Base-by-base conservation (phyloP, 2,888 invertebrate species). In the Xestia sexstrigata region DNA sequence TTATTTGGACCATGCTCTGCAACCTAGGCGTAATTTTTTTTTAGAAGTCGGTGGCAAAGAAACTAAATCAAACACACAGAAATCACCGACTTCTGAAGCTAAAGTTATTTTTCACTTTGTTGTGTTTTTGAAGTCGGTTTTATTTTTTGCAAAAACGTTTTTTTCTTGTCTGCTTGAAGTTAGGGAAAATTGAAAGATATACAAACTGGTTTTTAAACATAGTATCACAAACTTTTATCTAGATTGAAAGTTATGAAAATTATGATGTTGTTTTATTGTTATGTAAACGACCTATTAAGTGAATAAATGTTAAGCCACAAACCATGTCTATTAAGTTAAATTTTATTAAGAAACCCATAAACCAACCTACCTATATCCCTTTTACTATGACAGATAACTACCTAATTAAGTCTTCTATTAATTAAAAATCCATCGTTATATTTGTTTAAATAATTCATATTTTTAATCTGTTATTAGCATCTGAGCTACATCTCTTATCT, bases 391-490 rank as follows among this genome's bases (percentile, higher is more conserved):
- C 82, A 82, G 39, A 68, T 86, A 84, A 88, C 39, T 80, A 76
- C 70, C 71, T 82, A 76, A 90, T 90, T 89, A 89, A 89, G 65
- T 87, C 87, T 88, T 87, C 83, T 87, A 87, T 90, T 90, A 90
- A 90, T 90, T 90, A 90, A 89, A 87, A 90, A 77, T 70, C 78
- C 72, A 80, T 81, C 78, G 62, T 60, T 78, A 81, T 84, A 84
- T 88, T 86, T 82, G 73, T 84, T 84, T 85, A 82, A 88, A 87
- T 89, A 80, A 88, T 84, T 89, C 89, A 89, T 89, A 88, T 85
- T 88, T 87, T 84, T 77, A 60, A 86, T 87, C 71, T 78, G 70
- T 78, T 79, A 78, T 82, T 79, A 69, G 52, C 80, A 86, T 86
- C 78, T 82, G 76, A 82, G 82, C 89, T 79, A 82, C 80, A 82